phyloP scores from a whole-genome alignment of 2,888 invertebrate genomes.

The Drosophila atroscutellata region DNA sequence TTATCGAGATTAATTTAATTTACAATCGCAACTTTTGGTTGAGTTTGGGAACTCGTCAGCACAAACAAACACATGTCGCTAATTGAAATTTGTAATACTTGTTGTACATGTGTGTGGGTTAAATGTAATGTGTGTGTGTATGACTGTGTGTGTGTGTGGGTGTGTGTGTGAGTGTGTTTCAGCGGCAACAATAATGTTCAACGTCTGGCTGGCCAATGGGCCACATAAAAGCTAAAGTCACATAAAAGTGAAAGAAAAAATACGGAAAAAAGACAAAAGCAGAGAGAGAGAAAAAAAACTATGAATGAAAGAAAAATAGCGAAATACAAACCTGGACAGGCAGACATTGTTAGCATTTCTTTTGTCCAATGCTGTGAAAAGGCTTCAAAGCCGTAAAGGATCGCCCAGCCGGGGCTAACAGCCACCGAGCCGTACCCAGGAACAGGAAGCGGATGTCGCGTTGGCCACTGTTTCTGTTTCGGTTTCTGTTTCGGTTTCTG shows the following conservation, averaged over 20 bases:
- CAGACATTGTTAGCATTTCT: constrained; percentile 73
- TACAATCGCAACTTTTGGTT: constrained; percentile 21
- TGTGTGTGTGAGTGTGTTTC: constrained; percentile 19
- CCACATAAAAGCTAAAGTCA: constrained; percentile 54
- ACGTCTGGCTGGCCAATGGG: constrained; percentile 59
- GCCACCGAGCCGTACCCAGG: constrained; percentile 56
- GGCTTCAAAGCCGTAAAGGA: constrained; percentile 72
- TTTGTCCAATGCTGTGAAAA: constrained; percentile 74
- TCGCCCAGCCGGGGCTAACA: constrained; percentile 29
- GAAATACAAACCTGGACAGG: constrained; percentile 60
- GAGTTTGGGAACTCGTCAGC: constrained; percentile 41
- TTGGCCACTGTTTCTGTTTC: constrained; percentile 72
- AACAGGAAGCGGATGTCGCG: constrained; percentile 77
- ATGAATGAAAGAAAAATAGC: constrained; percentile 58
- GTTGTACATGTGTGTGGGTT: constrained; percentile 17
- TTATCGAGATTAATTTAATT: constrained; percentile 30
- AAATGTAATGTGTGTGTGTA: constrained; percentile 6
- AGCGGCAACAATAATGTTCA: constrained; percentile 42
- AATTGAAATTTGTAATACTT: constrained; percentile 75
- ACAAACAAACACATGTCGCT: constrained; percentile 52
- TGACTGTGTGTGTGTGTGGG: not conserved
- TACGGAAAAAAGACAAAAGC: not conserved
- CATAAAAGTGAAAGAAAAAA: constrained; percentile 34
- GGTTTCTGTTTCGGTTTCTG: constrained; percentile 28
- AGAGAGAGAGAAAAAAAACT: constrained; percentile 4